Base-by-base conservation (phyloP, 2,888 invertebrate genomes). In the Melieria crassipennis region DNA sequence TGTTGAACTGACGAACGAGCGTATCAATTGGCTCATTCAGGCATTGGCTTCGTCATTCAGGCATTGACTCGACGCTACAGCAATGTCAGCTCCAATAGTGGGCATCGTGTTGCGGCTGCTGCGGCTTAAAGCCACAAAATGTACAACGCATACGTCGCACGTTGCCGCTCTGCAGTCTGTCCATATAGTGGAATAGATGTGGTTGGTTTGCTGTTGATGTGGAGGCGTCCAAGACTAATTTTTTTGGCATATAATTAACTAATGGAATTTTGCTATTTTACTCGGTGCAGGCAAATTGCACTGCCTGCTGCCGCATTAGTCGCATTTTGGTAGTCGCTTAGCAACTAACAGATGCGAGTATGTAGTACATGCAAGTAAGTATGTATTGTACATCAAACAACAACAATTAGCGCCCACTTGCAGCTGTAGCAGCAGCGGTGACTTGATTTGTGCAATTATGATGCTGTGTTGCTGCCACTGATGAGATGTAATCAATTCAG, bases 401-500 rank as follows among this genome's bases (percentile, higher is more conserved):
- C 30, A 30, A 30, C 30, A 30, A 16, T 16, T 2, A 30, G 30
- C 30, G 30, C 4, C 45, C 50, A 60, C 61, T 67, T 5, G 4
- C 13, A 45, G 13, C 60, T 52, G 7, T 13, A 30, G 3, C 30
- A 6, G 64, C 52, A 52, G 6, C 45, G 43, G 50, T 52, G 46
- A 67, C 52, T 46, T 58, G 16, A 42, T 61, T 16, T 30, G 30
- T 30, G 30, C 30, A 30, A 30, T 30, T 30, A 30, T 30, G 30
- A 30, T 30, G 30, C 30, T 30, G 30, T 30, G 30, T 30, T 30
- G 30, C 30, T 30, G 30, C 30, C 30, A 30, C 30, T 30, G 30
- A 30, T 67, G 10, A 52, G 7, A 48, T 67, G 67, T 52, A 67
- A 67, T 67, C 61, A 67, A 67, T 48, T 67, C 43, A 43, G 67